Evolutionary conservation across 2,888 invertebrate species (phyloP), one percentile per base, ranked within the genome.

Genomic region (Phyto melanocephala): DNA sequence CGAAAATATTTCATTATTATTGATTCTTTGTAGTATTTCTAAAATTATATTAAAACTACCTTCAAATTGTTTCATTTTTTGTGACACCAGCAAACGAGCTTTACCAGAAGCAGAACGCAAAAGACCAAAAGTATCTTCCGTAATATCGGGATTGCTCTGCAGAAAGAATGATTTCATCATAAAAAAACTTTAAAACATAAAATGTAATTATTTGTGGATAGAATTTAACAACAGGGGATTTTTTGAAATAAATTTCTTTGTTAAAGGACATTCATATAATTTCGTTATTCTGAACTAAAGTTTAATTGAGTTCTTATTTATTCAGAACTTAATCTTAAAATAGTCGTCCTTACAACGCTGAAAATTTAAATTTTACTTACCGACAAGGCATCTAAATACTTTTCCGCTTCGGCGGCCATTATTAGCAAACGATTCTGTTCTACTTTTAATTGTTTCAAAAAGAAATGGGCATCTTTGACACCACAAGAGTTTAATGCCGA

Each of bases 51-150:
- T 28, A 5, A 28, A 76, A 50, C 78, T 86, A 93, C 97, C 98
- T 92, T 95, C 94, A 91, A 99, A 99, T 91, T 99, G 99, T 91
- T 96, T 96, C 94, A 98, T 97, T 91, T 98, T 99, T 92, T 98
- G 97, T 13, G 95, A 94, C 33, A 96, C 95, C 84, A 99, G 92
- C 35, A 99, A 92, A 84, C 96, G 94, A 7, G 98, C 98, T 92
- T 99, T 98, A 17, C 99, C 98, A 6, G 97, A 93, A 0, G 98
- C 96, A 0, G 98, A 95, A 74, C 98, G 93, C 42, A 99, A 92
- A 87, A 95, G 93, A 0, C 98, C 98, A 78, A 95, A 92, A 0
- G 95, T 94, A 90, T 97, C 97, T 88, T 97, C 97, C 4, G 94
- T 92, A 65, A 95, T 91, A 79, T 92, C 92, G n/a, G 92, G 91